These are phyloP conservation scores for Pandion haliaetus DNA, from an alignment of 2,113 vertebrate genomes.

Conservation along the genomic window DNA sequence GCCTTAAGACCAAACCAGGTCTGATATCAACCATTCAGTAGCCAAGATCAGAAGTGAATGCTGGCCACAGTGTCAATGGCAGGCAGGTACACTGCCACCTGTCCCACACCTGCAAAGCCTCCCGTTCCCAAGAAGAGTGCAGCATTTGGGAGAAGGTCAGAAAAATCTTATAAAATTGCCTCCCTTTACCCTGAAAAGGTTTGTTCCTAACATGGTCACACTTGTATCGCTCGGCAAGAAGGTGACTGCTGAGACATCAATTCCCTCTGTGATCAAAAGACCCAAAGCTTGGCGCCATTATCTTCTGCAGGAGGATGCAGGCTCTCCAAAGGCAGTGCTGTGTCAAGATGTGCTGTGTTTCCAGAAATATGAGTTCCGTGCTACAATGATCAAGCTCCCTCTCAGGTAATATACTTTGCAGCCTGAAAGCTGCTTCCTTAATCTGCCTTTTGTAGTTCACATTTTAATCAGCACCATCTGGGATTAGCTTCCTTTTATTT, in stretches of 20 bases:
- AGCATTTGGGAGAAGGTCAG: neutral
- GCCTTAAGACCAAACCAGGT: neutral
- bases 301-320: neutral
- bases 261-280: neutral
- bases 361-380: neutral
- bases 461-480: constrained; percentile 1
- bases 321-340: neutral
- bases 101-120: neutral
- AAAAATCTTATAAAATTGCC: neutral
- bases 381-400: neutral
- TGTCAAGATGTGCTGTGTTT: neutral
- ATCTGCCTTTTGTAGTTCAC: neutral
- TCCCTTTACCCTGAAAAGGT: neutral
- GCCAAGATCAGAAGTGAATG: neutral
- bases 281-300: neutral
- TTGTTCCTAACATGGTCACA: neutral
- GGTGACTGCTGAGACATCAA: neutral
- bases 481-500: constrained; percentile 14
- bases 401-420: neutral
- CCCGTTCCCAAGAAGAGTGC: neutral
- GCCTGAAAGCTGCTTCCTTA: constrained; percentile 21
- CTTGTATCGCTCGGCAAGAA: neutral
- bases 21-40: neutral
- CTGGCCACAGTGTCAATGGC: neutral
- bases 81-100: neutral